Evolutionary conservation across 37 sponge, comb jelly and placozoan genomes (phyloP).

Genomic region (Aplysina aerophoba): DNA sequence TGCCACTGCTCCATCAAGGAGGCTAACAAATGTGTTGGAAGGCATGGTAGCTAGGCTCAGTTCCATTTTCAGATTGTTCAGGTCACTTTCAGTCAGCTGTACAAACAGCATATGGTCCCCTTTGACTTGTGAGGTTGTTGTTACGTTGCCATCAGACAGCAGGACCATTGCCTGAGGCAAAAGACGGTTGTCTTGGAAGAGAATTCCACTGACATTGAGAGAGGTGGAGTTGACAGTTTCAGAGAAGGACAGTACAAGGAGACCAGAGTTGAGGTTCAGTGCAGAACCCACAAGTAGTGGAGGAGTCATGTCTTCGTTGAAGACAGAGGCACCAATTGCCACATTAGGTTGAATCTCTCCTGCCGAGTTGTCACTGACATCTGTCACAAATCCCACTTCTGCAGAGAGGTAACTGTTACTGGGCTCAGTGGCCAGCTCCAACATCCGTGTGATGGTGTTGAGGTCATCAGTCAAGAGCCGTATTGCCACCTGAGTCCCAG

Average conservation of each 20-base stretch:
- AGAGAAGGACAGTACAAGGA: conserved; percentile 67
- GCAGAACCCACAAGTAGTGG: conserved; percentile 51
- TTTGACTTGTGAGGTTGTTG: conserved; percentile 63
- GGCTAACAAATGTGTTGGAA: conserved; percentile 66
- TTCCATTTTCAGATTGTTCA: conserved; percentile 71
- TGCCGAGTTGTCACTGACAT: conserved; percentile 63
- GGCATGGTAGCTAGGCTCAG: conserved; percentile 61
- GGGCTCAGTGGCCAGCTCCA: conserved; percentile 59
- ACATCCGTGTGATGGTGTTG: conserved; percentile 73
- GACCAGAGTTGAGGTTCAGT: conserved; percentile 72
- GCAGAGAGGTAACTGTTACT: conserved; percentile 63
- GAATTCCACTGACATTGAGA: conserved; percentile 56
- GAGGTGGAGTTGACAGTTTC: conserved; percentile 84
- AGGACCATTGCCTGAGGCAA: conserved; percentile 11
- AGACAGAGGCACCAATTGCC: conserved; percentile 56
- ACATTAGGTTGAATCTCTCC: conserved; percentile 34
- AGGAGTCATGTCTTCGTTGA: conserved; percentile 65
- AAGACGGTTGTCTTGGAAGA: conserved; percentile 47
- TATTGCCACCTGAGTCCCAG: conserved; percentile 45
- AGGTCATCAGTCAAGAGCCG: conserved; percentile 60
- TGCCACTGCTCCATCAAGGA: conserved; percentile 55
- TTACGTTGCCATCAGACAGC: conserved; percentile 62
- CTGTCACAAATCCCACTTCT: conserved; percentile 61
- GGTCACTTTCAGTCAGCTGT: conserved; percentile 61
- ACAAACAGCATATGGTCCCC: conserved; percentile 68